Evolutionary conservation across 2,888 invertebrate species (phyloP), one percentile per base, ranked within the genome.

Genomic region (Cataglyphis albicans): DNA sequence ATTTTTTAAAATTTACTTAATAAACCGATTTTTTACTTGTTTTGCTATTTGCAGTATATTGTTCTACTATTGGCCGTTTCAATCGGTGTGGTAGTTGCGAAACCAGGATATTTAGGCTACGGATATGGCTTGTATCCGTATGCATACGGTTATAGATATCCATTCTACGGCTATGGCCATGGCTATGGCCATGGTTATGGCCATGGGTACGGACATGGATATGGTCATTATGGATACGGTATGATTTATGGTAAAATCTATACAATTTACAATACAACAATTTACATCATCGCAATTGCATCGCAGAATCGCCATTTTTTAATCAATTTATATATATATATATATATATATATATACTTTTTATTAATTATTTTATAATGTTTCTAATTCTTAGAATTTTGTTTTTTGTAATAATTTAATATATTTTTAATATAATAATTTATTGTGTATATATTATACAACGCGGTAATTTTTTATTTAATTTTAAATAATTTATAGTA

Each of bases 21-120:
- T 38, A 18, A 38, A 21, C 18, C 1, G 12, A 38, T 74, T 6
- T 41, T 29, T 10, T 75, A 15, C 0, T 74, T 3, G 21, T 59
- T 35, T 35, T 32, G 4, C 29, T 48, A 25, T 25, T 25, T 83
- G 1, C 10, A 93, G 91, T 90, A 93, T 64, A 83, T 91, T 55
- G 86, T 92, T 48, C 76, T 93, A 65, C 84, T 93, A 64, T 82
- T 93, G 78, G 90, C 90, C 64, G 85, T 89, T 67, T 86, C 92
- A 57, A 81, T 91, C 57, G 88, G 91, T 29, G 67, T 90, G 25
- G 91, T 82, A 15, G 32, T 91, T 59, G 93, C 92, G 10, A 93
- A 92, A 84, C 93, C 93, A 12, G 93, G 93, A 35, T 92, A 92
- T 59, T 84, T 92, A 41, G 92, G 75, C 55, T 86, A 87, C 2